Evolutionary conservation across 2,888 invertebrate species (phyloP), one percentile per base, ranked within the genome.

Genomic region (Dyspetes luteomarginatus): DNA sequence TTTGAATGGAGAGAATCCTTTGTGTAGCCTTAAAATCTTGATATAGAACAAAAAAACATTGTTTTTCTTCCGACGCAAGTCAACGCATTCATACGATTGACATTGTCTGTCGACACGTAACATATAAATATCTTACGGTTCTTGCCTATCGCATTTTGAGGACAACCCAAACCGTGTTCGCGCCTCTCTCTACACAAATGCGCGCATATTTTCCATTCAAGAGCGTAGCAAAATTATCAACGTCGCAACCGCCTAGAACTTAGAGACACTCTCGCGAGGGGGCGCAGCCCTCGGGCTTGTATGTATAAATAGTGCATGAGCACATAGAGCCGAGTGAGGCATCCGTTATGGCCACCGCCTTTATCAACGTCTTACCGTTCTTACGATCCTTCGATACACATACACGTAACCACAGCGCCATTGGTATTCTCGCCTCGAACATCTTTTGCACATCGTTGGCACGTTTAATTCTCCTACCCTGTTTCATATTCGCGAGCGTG

Each of bases 161-260:
- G 74, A 80, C 83, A 79, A 64, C 78, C 85, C 77, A 82, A 82
- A 84, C 76, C 81, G 58, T 84, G 85, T 84, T 76, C 56, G 74
- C 55, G 43, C 52, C 67, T 52, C 64, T 48, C 45, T 64, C 28
- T 55, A 19, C 69, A 75, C 74, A 77, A 80, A 72, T 64, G 68
- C 50, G 50, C 56, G 55, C 60, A 71, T 74, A 73, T 82, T 83
- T 82, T 71, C 58, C 65, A 26, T 43, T 28, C 48, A 30, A 30
- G 3, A 7, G 3, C 30, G 30, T 7, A 7, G 30, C 30, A 4
- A 30, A 7, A 30, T 30, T 7, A 7, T 24, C 19, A 58, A 67
- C 67, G 78, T 17, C 48, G 56, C 43, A 56, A 56, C 48, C 43
- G 60, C 17, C 43, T 12, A 41, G 30, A 7, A 41, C 52, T 52